phyloP scores from a whole-genome alignment of 2,797 vertebrate genomes.

The Oreortyx pictus region DNA sequence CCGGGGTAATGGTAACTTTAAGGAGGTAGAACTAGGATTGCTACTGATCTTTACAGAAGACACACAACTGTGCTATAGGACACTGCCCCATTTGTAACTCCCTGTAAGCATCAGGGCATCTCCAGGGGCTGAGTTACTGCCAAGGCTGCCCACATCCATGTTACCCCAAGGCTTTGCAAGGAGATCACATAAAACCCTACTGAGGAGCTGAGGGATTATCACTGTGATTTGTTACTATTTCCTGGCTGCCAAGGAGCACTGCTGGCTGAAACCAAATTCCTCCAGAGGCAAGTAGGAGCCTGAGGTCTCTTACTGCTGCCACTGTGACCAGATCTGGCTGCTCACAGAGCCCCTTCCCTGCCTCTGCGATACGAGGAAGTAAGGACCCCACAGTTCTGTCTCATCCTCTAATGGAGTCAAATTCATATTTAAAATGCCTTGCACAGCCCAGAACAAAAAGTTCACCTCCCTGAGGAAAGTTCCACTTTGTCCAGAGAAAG shows the following conservation, averaged over 20 bases:
- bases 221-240: neutral
- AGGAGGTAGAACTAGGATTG: neutral
- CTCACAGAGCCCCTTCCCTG: neutral
- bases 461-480: neutral
- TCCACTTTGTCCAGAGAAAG: slow-evolving; percentile 21
- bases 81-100: neutral
- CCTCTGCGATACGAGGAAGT: neutral
- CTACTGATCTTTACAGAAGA: neutral
- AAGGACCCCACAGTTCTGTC: neutral
- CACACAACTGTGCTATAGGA: fast-evolving
- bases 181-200: neutral
- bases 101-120: fast-evolving
- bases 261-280: neutral
- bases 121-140: neutral
- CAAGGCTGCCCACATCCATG: neutral
- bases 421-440: neutral
- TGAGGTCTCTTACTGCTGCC: neutral
- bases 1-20: neutral
- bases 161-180: fast-evolving
- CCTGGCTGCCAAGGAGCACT: neutral
- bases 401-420: neutral
- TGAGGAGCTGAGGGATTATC: neutral
- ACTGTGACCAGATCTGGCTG: neutral
- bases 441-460: neutral
- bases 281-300: neutral